These are phyloP conservation scores for Sciurus carolinensis DNA, from an alignment of 2,797 vertebrate species.

Conservation along the genomic window DNA sequence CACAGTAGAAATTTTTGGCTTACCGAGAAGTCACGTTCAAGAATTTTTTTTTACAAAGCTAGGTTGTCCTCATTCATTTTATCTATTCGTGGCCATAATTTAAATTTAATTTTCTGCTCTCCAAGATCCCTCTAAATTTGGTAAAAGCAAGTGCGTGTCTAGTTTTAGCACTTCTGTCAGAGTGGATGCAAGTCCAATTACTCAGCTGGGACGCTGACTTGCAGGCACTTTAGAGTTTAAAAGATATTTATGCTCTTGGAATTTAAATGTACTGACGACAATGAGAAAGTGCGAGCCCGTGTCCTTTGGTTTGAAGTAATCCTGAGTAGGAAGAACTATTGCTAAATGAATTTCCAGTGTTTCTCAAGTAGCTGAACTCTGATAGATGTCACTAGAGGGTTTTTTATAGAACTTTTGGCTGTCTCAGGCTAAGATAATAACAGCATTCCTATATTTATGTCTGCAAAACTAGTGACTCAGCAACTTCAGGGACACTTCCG, in stretches of 20 bases:
- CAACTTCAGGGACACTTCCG: constrained; percentile 27
- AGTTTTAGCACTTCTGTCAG: constrained; percentile 45
- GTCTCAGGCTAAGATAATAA: constrained; percentile 20
- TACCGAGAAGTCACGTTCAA: neutral
- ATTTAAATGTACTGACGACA: constrained; percentile 40
- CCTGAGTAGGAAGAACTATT: constrained; percentile 54
- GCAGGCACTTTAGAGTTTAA: neutral
- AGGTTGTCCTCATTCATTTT: neutral
- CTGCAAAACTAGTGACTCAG: constrained; percentile 46
- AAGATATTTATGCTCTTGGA: constrained; percentile 56
- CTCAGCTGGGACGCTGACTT: constrained; percentile 5
- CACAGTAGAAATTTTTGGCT: neutral
- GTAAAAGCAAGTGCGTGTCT: neutral
- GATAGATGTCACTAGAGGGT: neutral
- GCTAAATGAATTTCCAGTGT: constrained; percentile 31
- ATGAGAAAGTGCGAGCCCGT: neutral
- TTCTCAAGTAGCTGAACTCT: constrained; percentile 39
- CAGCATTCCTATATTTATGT: neutral
- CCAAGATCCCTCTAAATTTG: constrained; percentile 57
- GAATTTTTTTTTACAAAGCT: constrained; percentile 24
- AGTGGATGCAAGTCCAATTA: constrained; percentile 20
- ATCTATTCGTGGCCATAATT: neutral
- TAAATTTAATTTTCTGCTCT: constrained; percentile 4
- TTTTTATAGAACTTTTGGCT: constrained; percentile 7
- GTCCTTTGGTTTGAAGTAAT: constrained; percentile 43